These are phyloP conservation scores for Latrodectus elegans DNA, from an alignment of 2,888 invertebrate species.

Conservation along the genomic window DNA sequence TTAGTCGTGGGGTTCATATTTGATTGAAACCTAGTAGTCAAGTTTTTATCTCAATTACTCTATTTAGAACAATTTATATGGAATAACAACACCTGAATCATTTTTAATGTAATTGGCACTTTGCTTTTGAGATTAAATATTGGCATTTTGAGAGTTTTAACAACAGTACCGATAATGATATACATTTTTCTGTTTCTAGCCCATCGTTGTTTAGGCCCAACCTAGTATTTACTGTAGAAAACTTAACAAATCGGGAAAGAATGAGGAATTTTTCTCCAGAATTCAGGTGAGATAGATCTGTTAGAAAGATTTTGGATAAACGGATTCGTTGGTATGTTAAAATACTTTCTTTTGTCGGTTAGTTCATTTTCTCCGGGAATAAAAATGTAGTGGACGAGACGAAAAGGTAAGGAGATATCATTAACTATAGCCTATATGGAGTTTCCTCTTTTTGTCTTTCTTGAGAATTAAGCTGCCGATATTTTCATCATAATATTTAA, in stretches of 20 bases:
- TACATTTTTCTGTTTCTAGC: conserved; percentile 2
- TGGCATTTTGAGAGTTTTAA: background rate
- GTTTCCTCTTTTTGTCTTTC: no score
- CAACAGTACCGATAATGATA: background rate
- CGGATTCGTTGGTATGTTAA: conserved; percentile 3
- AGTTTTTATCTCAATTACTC: no score
- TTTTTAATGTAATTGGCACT: background rate
- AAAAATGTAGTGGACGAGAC: background rate
- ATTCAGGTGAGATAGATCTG: background rate
- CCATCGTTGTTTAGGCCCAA: background rate
- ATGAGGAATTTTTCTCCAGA: background rate
- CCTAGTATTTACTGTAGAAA: conserved; percentile 2
- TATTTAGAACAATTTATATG: no score
- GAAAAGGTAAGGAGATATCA: background rate
- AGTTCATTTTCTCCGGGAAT: background rate
- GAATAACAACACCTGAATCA: no score
- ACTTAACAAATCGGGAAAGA: background rate
- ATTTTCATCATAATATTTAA: no score
- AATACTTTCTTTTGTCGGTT: background rate
- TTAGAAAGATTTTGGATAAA: background rate
- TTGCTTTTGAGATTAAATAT: background rate
- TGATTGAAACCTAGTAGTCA: no score
- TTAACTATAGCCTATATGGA: no score
- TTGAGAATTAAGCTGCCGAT: no score
- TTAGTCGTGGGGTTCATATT: no score